Evolutionary conservation across 2,113 vertebrate genomes (phyloP).

Genomic region (Trachemys scripta): DNA sequence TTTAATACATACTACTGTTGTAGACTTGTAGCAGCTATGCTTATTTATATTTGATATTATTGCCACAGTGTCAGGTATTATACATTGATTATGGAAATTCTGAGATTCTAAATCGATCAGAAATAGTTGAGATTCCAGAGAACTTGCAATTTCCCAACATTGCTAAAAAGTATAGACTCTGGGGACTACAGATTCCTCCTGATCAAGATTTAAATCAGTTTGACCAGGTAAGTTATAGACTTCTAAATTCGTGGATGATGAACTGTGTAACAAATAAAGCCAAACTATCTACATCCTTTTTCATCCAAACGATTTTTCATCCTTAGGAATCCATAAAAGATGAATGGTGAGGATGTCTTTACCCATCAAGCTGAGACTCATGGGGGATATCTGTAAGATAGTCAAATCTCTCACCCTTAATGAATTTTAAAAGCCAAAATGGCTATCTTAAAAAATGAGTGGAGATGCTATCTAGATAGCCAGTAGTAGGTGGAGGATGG

Average conservation of each 20-base stretch:
- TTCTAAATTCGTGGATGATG: background rate
- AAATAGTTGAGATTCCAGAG: slow-evolving; percentile 81
- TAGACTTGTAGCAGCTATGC: background rate
- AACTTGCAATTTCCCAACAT: slow-evolving; percentile 71
- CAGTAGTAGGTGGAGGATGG: background rate
- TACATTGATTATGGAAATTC: slow-evolving; percentile 87
- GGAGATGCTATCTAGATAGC: background rate
- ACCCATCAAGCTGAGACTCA: background rate
- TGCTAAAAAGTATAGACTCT: slow-evolving; percentile 82
- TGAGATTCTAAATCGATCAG: slow-evolving; percentile 78
- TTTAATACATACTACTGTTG: background rate
- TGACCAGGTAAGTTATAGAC: slow-evolving; percentile 76
- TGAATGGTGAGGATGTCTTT: too few relatives aligned
- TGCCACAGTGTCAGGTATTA: slow-evolving; percentile 77
- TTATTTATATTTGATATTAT: slow-evolving; percentile 4
- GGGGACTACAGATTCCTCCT: slow-evolving; percentile 77
- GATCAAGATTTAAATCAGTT: slow-evolving; percentile 75
- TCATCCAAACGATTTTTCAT: background rate
- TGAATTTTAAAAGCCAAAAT: background rate
- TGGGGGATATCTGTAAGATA: background rate
- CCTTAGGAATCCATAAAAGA: too few relatives aligned
- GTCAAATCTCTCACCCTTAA: background rate
- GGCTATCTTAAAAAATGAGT: background rate
- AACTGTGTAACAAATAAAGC: background rate
- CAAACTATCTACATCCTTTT: background rate